Conservation (phyloP, 2,888 invertebrate genomes). For the Pseudococcus longispinus region DNA sequence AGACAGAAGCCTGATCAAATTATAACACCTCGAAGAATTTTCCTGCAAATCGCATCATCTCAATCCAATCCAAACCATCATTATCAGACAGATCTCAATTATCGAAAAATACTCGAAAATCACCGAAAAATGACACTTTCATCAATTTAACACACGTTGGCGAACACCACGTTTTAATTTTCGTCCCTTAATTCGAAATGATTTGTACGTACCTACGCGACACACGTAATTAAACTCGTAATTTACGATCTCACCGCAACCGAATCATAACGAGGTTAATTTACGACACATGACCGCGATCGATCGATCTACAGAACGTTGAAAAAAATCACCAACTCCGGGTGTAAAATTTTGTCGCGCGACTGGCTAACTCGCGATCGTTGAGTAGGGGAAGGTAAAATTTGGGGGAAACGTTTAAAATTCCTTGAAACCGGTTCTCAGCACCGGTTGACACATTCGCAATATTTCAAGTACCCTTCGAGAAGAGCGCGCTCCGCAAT, state of each 20-base stretch:
- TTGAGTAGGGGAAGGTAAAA: slow-evolving; percentile 14
- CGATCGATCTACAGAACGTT: not conserved
- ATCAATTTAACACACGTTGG: not conserved
- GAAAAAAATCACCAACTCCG: not conserved
- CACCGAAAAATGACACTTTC: not conserved
- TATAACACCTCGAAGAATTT: not conserved
- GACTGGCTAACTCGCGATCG: not conserved
- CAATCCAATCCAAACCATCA: not conserved
- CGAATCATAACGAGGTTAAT: slow-evolving; percentile 11
- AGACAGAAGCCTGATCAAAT: not conserved
- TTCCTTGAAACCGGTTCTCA: slow-evolving; percentile 40
- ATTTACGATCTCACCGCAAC: not conserved
- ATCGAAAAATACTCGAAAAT: no score
- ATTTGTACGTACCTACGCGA: not conserved
- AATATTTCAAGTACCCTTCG: not conserved
- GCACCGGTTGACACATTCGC: not conserved
- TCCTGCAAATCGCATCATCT: not conserved
- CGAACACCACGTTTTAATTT: slow-evolving; percentile 21
- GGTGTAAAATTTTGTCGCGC: slow-evolving; percentile 36
- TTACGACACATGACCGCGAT: not conserved
- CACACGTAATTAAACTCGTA: slow-evolving; percentile 27
- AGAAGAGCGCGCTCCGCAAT: no score
- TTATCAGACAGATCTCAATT: not conserved
- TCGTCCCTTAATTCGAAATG: not conserved
- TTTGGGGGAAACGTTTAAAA: slow-evolving; percentile 27